Evolutionary conservation across 2,797 vertebrate genomes (phyloP).

Genomic region (Pelobates cultripes): DNA sequence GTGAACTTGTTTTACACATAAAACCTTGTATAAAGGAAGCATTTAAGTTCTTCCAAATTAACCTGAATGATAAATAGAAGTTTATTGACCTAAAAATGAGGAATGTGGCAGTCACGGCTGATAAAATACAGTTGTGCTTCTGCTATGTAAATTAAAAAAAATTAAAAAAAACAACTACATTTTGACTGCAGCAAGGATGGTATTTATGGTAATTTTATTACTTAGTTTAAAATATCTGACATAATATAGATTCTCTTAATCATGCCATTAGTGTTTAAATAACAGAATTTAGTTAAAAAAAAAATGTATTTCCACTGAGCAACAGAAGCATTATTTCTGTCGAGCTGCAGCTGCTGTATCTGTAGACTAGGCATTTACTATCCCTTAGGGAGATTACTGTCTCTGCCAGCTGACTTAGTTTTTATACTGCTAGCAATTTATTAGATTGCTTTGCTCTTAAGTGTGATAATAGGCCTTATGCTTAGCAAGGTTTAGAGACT

Average conservation of each 20-base stretch:
- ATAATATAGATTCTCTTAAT: slow-evolving; percentile 69
- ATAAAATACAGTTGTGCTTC: slow-evolving; percentile 56
- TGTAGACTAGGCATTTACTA: slow-evolving; percentile 77
- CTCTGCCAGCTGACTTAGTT: slow-evolving; percentile 81
- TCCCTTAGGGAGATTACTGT: slow-evolving; percentile 77
- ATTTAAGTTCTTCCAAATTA: slow-evolving; percentile 48
- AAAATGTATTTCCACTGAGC: slow-evolving; percentile 71
- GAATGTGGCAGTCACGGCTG: slow-evolving; percentile 46
- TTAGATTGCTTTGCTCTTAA: slow-evolving; percentile 83
- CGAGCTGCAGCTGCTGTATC: slow-evolving; percentile 73
- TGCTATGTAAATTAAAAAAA: slow-evolving; percentile 43
- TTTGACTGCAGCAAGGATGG: slow-evolving; percentile 54
- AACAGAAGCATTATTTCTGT: slow-evolving; percentile 74
- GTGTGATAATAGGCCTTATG: slow-evolving; percentile 83
- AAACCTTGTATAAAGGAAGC: slow-evolving; percentile 56
- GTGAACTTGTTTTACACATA: not conserved
- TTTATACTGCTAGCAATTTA: slow-evolving; percentile 79
- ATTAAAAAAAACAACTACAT: slow-evolving; percentile 52
- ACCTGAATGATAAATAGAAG: not conserved
- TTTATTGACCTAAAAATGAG: slow-evolving; percentile 59
- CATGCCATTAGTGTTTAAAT: slow-evolving; percentile 74
- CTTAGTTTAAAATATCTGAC: slow-evolving; percentile 60
- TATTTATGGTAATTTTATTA: slow-evolving; percentile 61
- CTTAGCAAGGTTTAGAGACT: slow-evolving; percentile 83
- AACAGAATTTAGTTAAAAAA: slow-evolving; percentile 71